A percentile compares a stretch with the other conserved stretches of the same genome.
Evolutionary conservation across 2,888 invertebrate genomes (phyloP).

Genomic region (Ectropis crepuscularia): DNA sequence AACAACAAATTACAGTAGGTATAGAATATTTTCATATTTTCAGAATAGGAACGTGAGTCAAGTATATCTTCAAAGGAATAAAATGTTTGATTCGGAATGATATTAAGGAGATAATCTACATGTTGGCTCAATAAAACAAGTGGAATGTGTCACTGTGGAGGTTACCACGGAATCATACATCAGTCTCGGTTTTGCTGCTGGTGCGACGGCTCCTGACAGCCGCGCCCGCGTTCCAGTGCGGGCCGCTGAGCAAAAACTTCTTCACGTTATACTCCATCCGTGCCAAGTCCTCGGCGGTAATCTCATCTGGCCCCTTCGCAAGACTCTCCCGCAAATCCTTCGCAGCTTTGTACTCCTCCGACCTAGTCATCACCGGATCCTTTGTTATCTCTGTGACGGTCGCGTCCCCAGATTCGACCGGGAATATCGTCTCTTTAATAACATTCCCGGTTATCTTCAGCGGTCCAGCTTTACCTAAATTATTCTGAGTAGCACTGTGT

Average conservation of each 20-base stretch:
- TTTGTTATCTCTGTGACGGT: constrained; percentile 69
- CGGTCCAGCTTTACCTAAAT: constrained; percentile 52
- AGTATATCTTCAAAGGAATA: constrained; percentile 8
- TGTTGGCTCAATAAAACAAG: constrained; percentile 10
- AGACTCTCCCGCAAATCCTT: constrained; percentile 62
- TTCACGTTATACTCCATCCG: constrained; percentile 92
- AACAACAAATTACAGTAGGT: constrained; percentile 22
- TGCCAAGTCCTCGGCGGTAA: constrained; percentile 85
- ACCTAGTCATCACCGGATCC: constrained; percentile 63
- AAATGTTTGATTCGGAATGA: constrained; percentile 21
- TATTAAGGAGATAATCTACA: constrained; percentile 12
- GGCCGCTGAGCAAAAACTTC: constrained; percentile 87
- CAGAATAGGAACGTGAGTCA: constrained; percentile 47
- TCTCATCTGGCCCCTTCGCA: constrained; percentile 68
- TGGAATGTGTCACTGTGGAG: constrained; percentile 52
- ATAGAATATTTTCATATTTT: constrained; percentile 32
- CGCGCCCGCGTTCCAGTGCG: constrained; percentile 70
- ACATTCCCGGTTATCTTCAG: constrained; percentile 61
- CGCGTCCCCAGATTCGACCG: constrained; percentile 70
- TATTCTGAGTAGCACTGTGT: constrained; percentile 52
- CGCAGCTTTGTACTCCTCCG: constrained; percentile 56
- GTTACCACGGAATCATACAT: constrained; percentile 74
- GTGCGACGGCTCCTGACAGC: constrained; percentile 73
- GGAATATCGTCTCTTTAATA: constrained; percentile 76
- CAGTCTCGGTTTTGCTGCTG: constrained; percentile 84